phyloP scores from a whole-genome alignment of 2,797 vertebrate genomes.

The Chelon labrosus region DNA sequence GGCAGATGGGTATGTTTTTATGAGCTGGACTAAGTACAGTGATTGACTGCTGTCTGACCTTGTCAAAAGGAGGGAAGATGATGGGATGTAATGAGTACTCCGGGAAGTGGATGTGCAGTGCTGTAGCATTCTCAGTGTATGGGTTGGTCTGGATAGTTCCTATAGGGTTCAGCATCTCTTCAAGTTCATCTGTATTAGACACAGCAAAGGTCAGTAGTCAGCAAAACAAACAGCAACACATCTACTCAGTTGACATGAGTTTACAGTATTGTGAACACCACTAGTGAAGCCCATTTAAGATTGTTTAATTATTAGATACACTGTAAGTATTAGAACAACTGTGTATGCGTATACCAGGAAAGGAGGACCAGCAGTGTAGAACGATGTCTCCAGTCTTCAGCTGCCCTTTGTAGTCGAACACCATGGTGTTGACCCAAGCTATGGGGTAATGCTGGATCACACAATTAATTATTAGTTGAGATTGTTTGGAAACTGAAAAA shows the following conservation, averaged over 20 bases:
- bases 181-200: slow-evolving; percentile 92
- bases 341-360: slow-evolving; percentile 89
- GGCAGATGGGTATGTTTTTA: background rate
- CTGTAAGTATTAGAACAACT: background rate
- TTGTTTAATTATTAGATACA: slow-evolving; percentile 2
- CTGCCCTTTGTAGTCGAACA: slow-evolving; percentile 98
- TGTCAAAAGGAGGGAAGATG: slow-evolving; percentile 96
- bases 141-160: slow-evolving; percentile 98
- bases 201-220: too few relatives aligned
- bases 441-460: slow-evolving; percentile 93
- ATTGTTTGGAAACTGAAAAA: background rate
- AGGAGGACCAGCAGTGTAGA: slow-evolving; percentile 97
- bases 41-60: slow-evolving; percentile 82
- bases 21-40: background rate
- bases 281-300: background rate
- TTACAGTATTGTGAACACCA: background rate
- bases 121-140: slow-evolving; percentile 95
- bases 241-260: background rate
- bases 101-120: slow-evolving; percentile 92
- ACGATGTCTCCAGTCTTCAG: slow-evolving; percentile 92
- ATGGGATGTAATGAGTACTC: slow-evolving; percentile 89
- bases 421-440: slow-evolving; percentile 99
- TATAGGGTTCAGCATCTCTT: slow-evolving; percentile 99
- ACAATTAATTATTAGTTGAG: slow-evolving; percentile 5
- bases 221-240: slow-evolving; percentile 29